Conservation (phyloP, 2,113 vertebrate species). For the Gavialis gangeticus region DNA sequence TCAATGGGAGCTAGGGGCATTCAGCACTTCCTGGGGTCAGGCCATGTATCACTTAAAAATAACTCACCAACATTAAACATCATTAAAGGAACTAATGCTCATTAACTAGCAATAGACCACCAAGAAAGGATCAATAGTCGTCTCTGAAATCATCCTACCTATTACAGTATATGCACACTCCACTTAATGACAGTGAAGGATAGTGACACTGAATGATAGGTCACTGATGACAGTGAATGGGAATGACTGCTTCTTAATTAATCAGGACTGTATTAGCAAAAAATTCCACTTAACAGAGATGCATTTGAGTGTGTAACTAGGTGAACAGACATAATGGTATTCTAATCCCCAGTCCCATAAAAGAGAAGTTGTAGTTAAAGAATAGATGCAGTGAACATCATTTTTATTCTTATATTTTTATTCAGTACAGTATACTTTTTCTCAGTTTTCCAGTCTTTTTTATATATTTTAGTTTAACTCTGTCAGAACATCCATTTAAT, state of each 20-base stretch:
- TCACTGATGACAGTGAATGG: conserved; percentile 50
- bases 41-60: conserved; percentile 73
- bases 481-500: not conserved
- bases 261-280: conserved; percentile 63
- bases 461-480: conserved; percentile 3
- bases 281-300: conserved; percentile 59
- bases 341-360: conserved; percentile 15
- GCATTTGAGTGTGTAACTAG: conserved; percentile 32
- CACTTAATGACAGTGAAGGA: conserved; percentile 61
- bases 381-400: not conserved
- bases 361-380: not conserved
- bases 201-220: conserved; percentile 67
- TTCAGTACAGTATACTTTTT: not conserved
- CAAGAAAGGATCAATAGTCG: conserved; percentile 68
- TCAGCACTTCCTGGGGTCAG: conserved; percentile 68
- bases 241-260: conserved; percentile 69
- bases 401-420: conserved; percentile 12
- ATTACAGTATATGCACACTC: conserved; percentile 53
- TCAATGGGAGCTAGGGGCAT: conserved; percentile 51
- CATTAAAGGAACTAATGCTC: conserved; percentile 73
- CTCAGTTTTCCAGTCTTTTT: not conserved
- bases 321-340: conserved; percentile 43
- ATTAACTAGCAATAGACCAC: conserved; percentile 71
- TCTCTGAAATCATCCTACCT: conserved; percentile 64
- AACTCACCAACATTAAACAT: conserved; percentile 72